phyloP scores from a whole-genome alignment of 1,140 invertebrate species.

The Adoxophyes honmai region DNA sequence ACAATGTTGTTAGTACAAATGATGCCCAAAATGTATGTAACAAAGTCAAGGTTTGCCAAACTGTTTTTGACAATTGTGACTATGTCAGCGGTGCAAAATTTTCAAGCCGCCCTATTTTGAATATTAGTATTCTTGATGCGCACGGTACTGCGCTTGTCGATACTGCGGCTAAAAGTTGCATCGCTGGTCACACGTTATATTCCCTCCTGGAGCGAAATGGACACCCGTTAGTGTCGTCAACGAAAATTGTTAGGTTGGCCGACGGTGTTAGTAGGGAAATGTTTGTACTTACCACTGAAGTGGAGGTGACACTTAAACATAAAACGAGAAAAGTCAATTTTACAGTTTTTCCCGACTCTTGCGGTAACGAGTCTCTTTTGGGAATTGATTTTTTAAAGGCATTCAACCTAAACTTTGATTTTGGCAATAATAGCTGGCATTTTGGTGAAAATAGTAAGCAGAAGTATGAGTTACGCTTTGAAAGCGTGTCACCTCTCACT shows the following conservation, averaged over 20 bases:
- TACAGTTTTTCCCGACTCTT: conserved; percentile 22
- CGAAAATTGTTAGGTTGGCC: conserved; percentile 8
- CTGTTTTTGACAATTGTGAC: too few relatives aligned
- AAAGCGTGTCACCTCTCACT: neutral
- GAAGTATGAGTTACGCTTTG: neutral
- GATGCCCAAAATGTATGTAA: too few relatives aligned
- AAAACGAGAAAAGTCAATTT: conserved; percentile 16
- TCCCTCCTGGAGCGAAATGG: conserved; percentile 16
- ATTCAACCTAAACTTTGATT: conserved; percentile 13
- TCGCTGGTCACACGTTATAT: conserved; percentile 24
- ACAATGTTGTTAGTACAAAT: too few relatives aligned
- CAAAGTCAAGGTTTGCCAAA: too few relatives aligned
- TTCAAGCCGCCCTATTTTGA: conserved; percentile 18
- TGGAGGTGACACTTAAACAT: neutral
- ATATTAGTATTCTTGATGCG: conserved; percentile 19
- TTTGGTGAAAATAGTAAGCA: neutral
- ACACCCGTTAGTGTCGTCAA: neutral
- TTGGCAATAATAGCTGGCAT: conserved; percentile 4
- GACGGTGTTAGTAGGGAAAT: conserved; percentile 10
- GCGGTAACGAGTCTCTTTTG: conserved; percentile 23
- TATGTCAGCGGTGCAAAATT: too few relatives aligned
- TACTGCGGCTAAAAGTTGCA: conserved; percentile 22
- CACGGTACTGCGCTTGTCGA: conserved; percentile 22
- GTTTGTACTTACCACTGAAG: conserved; percentile 1
- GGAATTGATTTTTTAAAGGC: conserved; percentile 23